Percentiles rank a stretch among this genome's conserved stretches.
phyloP scores from a whole-genome alignment of 2,888 invertebrate species.

The Leptinotarsa tumamoca region DNA sequence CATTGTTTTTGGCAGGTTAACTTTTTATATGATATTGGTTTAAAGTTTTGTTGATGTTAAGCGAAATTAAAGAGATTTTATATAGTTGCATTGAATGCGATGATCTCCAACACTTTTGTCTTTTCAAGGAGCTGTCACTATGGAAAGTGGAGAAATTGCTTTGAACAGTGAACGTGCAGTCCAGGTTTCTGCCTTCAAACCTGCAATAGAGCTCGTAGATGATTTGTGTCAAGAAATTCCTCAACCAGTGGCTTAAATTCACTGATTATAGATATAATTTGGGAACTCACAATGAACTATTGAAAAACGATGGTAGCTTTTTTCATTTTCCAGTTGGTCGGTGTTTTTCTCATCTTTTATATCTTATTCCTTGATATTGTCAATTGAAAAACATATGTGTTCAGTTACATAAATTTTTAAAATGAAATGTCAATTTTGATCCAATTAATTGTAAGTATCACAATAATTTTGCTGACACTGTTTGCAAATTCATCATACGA shows the following conservation, averaged over 20 bases:
- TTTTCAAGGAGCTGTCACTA: not conserved
- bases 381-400: not conserved
- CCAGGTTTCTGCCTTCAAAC: not conserved
- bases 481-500: not conserved
- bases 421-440: not conserved
- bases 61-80: not conserved
- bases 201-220: not conserved
- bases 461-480: not conserved
- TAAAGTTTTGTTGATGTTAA: not conserved
- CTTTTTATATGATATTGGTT: not conserved
- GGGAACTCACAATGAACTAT: not conserved
- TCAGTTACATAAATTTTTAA: not conserved
- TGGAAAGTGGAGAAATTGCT: not conserved
- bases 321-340: not conserved
- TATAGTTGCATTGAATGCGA: not conserved
- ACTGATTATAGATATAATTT: not conserved
- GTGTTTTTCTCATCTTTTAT: not conserved
- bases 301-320: no score
- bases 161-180: not conserved
- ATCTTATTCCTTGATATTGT: not conserved
- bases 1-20: not conserved
- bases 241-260: not conserved
- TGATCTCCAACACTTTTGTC: not conserved
- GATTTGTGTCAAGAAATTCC: not conserved
- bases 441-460: not conserved